Percentiles rank a stretch among this genome's conserved stretches.
These are phyloP conservation scores for Acropternis orthonyx DNA, from an alignment of 2,797 vertebrate genomes.

Conservation along the genomic window DNA sequence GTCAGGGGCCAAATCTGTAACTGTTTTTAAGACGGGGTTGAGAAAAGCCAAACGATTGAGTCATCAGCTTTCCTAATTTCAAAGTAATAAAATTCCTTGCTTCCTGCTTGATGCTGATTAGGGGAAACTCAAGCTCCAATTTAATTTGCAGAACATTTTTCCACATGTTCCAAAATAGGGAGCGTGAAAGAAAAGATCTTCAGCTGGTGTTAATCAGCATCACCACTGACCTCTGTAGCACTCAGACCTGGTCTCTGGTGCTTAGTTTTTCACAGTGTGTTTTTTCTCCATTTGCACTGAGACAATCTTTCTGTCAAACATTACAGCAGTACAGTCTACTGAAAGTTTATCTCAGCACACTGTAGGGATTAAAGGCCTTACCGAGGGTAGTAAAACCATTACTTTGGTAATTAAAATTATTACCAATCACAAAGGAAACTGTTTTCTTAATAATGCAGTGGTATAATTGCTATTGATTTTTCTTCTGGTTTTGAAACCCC, in stretches of 20 bases:
- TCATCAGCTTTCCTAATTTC: not conserved
- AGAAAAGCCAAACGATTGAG: not conserved
- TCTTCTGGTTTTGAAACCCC: constrained; percentile 3
- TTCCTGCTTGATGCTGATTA: not conserved
- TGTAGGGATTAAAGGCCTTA: constrained; percentile 20
- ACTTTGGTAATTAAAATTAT: constrained; percentile 58
- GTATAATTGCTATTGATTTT: constrained; percentile 57
- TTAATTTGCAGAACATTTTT: not conserved
- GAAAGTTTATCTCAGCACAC: not conserved
- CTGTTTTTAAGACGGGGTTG: not conserved
- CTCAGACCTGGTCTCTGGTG: not conserved
- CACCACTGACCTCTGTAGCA: not conserved
- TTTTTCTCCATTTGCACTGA: not conserved
- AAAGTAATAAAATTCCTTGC: not conserved
- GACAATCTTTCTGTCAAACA: not conserved
- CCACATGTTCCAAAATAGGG: not conserved
- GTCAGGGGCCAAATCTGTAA: not conserved
- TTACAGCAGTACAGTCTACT: not conserved
- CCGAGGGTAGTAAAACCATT: constrained; percentile 24
- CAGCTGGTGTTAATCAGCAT: not conserved
- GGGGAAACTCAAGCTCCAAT: not conserved
- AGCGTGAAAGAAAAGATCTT: not conserved
- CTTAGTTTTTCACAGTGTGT: not conserved
- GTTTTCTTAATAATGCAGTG: constrained; percentile 15
- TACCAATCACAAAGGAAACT: constrained; percentile 38